These are phyloP conservation scores for Sarcophaga subvicina DNA, from an alignment of 2,888 invertebrate species.

Conservation along the genomic window DNA sequence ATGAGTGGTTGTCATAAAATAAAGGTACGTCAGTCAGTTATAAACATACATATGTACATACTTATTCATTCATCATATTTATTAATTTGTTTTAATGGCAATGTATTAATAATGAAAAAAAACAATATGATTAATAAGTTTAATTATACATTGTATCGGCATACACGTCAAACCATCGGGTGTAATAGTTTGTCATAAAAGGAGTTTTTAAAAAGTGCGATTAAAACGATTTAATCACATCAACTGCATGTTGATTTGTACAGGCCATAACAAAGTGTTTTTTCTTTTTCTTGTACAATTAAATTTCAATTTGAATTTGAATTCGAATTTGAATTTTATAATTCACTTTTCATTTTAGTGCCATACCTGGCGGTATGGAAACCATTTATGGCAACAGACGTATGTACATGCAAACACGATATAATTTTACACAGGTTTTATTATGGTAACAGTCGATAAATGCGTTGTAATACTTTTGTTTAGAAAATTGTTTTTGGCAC, in stretches of 20 bases:
- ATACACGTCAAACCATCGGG: background rate
- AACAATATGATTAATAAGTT: background rate
- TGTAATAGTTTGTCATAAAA: slow-evolving; percentile 15
- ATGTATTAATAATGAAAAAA: background rate
- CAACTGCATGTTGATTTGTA: too few species aligned
- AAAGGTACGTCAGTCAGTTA: background rate
- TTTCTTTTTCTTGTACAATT: too few species aligned
- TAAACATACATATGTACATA: too few species aligned
- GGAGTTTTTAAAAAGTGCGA: slow-evolving; percentile 5
- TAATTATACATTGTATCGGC: background rate
- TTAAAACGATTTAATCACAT: too few species aligned
- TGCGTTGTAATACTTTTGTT: background rate
- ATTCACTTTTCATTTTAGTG: slow-evolving; percentile 34
- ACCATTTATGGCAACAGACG: background rate
- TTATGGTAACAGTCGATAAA: background rate
- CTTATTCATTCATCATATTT: background rate
- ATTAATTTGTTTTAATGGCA: background rate
- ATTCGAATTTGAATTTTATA: slow-evolving; percentile 11
- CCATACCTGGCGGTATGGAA: background rate
- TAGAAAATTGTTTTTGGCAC: background rate
- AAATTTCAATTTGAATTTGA: background rate
- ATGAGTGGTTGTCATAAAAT: background rate
- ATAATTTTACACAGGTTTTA: background rate
- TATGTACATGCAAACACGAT: background rate
- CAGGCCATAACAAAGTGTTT: too few species aligned